These are phyloP conservation scores for Poicephalus meyeri DNA, from an alignment of 2,113 vertebrate species.

Conservation along the genomic window DNA sequence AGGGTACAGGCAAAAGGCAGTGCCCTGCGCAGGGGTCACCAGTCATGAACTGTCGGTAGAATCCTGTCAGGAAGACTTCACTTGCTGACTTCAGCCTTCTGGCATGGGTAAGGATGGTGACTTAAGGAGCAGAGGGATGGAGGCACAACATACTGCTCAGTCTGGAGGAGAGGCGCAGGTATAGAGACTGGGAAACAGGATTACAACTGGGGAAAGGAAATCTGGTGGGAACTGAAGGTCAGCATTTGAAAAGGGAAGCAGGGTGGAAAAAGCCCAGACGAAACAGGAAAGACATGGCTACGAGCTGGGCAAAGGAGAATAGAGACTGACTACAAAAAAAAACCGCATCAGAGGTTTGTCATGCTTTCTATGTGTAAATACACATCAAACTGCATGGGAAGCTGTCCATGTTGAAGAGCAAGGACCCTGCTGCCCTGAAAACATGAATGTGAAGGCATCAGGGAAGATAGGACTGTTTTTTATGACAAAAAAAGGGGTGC, in stretches of 20 bases:
- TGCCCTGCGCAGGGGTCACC: background rate
- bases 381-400: background rate
- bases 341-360: background rate
- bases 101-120: background rate
- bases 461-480: background rate
- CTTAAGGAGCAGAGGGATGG: background rate
- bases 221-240: background rate
- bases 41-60: fast-evolving
- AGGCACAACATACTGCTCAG: background rate
- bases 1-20: background rate
- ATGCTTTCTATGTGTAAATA: background rate
- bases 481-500: background rate
- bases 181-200: background rate
- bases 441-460: background rate
- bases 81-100: background rate
- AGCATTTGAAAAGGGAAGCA: background rate
- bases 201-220: background rate
- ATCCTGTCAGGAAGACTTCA: background rate
- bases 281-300: background rate
- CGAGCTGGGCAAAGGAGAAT: background rate
- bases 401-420: background rate
- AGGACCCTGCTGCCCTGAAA: background rate
- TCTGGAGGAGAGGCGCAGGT: background rate
- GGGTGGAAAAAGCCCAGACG: background rate
- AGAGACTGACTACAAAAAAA: background rate